Conservation (phyloP, 2,113 vertebrate species). For the Ictidomys tridecemlineatus region DNA sequence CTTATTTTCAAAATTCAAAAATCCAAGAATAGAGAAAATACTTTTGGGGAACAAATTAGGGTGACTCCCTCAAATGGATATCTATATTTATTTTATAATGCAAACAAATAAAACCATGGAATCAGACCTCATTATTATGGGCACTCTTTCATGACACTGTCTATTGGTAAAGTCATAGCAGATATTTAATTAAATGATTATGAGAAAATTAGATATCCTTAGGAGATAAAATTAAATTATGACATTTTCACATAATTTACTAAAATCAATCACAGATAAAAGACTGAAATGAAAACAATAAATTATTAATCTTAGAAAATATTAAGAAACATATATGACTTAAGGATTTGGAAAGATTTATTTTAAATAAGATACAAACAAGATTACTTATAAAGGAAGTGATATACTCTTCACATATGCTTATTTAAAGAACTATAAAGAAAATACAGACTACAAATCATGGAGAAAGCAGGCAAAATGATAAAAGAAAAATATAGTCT, state of each 20-base stretch:
- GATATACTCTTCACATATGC: neutral
- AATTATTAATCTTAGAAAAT: neutral
- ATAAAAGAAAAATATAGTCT: neutral
- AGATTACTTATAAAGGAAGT: neutral
- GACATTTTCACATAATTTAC: neutral
- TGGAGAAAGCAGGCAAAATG: neutral
- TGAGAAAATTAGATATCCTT: neutral
- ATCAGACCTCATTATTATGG: neutral
- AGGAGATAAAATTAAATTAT: neutral
- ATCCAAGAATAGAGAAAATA: neutral
- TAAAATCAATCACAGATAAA: slow-evolving; percentile 28
- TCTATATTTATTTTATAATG: neutral
- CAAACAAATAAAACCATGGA: neutral
- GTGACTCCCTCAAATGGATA: neutral
- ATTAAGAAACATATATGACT: neutral
- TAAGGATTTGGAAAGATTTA: neutral
- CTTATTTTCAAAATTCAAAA: neutral
- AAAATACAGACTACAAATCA: slow-evolving; percentile 3
- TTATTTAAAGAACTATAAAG: slow-evolving; percentile 15
- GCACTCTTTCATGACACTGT: neutral
- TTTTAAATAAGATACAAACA: slow-evolving; percentile 9
- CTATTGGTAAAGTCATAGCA: neutral
- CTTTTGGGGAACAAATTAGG: neutral
- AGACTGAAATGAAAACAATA: neutral
- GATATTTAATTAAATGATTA: neutral